Evolutionary conservation across 2,888 invertebrate species (phyloP), one percentile per base, ranked within the genome.

Genomic region (Chydorus sphaericus): DNA sequence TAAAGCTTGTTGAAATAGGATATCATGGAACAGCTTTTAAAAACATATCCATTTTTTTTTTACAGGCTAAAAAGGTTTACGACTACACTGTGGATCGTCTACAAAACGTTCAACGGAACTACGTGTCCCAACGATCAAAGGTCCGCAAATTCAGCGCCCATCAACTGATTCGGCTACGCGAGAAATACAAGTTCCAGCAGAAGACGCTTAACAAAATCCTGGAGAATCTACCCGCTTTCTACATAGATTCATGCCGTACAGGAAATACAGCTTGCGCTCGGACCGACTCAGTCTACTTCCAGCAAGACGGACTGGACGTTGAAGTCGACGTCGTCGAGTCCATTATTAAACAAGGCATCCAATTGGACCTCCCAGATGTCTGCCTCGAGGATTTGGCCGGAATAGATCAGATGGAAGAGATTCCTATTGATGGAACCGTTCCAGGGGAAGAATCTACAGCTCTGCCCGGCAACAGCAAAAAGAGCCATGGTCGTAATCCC

Each of bases 171-270:
- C 79, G 88, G 54, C 73, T 94, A 48, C 81, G 92, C 30, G 92
- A 93, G 69, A 89, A 91, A 10, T 93, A 90, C 76, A 93, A 93
- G 71, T 87, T 91, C 67, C 93, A 94, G 70, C 94, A 94, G 69
- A 90, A 91, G 71, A 89, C 92, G 11, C 73, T 94, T 54, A 89
- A 91, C 73, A 93, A 93, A 69, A 85, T 94, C 6, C 72, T 94
- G 57, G 94, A 94, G 70, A 92, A 91, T 69, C 75, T 94, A 64
- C 90, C 90, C 38, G 87, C 82, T 65, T 74, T 89, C 55, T 90
- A 92, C 72, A 82, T 93, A 67, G 93, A 93, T 69, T 92, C 91
- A 72, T 94, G 94, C 67, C 82, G 90, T 36, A n/a, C n/a, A n/a
- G n/a, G n/a, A n/a, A 65, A 66, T 50, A 85, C 86, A 4, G 83